A percentile compares a stretch with the other conserved stretches of the same genome.
Conservation (phyloP, 1,140 invertebrate species). For the Bombus difficillimus region DNA sequence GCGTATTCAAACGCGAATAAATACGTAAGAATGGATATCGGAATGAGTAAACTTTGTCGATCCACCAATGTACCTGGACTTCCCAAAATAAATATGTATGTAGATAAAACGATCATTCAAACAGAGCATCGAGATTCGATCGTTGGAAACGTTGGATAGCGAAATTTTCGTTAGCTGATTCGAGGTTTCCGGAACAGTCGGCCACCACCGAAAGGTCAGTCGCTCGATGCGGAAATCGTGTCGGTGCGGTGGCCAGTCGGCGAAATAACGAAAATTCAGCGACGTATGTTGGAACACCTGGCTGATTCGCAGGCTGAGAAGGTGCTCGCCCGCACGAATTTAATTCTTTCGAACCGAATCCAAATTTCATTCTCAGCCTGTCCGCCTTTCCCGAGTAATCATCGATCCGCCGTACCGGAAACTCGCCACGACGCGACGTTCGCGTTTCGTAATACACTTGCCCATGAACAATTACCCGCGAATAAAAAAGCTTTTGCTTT, state of each 20-base stretch:
- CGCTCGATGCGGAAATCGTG: neutral
- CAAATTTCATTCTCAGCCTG: conserved; percentile 19
- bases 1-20: neutral
- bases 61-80: conserved; percentile 42
- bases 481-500: neutral
- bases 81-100: conserved; percentile 46
- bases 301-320: conserved; percentile 33
- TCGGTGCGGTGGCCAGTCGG: neutral
- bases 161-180: conserved; percentile 15
- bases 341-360: conserved; percentile 7
- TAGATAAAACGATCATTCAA: neutral
- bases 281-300: conserved; percentile 49
- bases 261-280: conserved; percentile 34
- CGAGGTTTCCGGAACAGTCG: conserved; percentile 39
- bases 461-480: neutral
- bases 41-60: conserved; percentile 36
- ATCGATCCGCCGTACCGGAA: neutral
- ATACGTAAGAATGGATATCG: neutral
- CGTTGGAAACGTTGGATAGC: neutral
- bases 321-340: neutral
- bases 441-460: neutral
- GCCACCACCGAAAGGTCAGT: conserved; percentile 24
- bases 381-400: neutral
- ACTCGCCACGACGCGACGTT: neutral
- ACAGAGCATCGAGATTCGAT: conserved; percentile 41